These are phyloP conservation scores for Pelmatolapia mariae DNA, from an alignment of 2,113 vertebrate genomes.

Conservation along the genomic window DNA sequence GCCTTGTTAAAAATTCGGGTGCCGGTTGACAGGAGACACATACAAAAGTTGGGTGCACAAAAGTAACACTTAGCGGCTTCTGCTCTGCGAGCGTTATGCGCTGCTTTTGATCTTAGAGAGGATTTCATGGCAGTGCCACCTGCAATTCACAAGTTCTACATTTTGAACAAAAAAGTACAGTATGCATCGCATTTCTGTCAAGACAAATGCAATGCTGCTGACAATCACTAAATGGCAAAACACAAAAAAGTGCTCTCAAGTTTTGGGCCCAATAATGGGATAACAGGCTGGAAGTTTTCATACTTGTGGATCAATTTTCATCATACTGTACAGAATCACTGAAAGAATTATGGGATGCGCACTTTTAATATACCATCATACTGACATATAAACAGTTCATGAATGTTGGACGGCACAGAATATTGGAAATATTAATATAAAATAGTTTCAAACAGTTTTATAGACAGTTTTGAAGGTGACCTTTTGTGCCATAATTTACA, in stretches of 20 bases:
- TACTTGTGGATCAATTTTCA: background rate
- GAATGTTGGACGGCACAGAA: background rate
- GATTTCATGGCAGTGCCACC: background rate
- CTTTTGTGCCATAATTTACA: background rate
- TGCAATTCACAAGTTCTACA: background rate
- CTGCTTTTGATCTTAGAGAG: background rate
- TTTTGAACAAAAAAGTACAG: background rate
- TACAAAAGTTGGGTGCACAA: background rate
- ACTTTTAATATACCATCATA: background rate
- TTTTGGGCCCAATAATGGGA: background rate
- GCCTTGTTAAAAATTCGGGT: conserved; percentile 10
- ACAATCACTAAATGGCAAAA: background rate
- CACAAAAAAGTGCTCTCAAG: background rate
- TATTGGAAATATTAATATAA: background rate
- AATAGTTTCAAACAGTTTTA: background rate
- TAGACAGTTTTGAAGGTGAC: background rate
- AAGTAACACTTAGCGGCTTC: background rate
- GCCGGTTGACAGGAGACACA: conserved; percentile 1
- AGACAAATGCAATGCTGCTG: background rate
- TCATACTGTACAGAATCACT: background rate
- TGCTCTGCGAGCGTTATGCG: background rate
- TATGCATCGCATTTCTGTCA: background rate
- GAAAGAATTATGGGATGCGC: background rate
- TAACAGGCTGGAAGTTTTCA: background rate
- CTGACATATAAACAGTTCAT: background rate